Conservation (phyloP, 2,113 vertebrate species). For the Pao palembangensis region DNA sequence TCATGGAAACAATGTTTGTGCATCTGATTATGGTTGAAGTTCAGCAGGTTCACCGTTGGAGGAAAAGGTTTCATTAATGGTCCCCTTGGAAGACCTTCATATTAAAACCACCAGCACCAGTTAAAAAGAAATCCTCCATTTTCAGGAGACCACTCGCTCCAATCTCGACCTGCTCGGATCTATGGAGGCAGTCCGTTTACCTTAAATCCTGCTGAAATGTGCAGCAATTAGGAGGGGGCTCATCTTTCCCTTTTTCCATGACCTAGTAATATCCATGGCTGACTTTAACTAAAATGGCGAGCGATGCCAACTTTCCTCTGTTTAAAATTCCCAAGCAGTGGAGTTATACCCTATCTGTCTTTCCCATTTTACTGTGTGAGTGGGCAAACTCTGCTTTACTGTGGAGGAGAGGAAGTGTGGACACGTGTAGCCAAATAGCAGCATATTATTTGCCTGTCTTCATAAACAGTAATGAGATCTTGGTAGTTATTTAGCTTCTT, state of each 20-base stretch:
- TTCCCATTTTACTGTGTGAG: constrained; percentile 62
- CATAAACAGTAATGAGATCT: too few relatives aligned
- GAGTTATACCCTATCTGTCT: constrained; percentile 71
- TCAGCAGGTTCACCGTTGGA: constrained; percentile 46
- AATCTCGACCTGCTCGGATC: constrained; percentile 46
- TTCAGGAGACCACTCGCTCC: constrained; percentile 3
- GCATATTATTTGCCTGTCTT: constrained; percentile 1
- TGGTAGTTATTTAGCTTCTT: too few relatives aligned
- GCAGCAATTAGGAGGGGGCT: too few relatives aligned
- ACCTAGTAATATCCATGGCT: constrained; percentile 72
- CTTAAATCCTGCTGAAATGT: too few relatives aligned
- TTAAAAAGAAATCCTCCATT: constrained; percentile 15
- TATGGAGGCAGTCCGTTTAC: constrained; percentile 24
- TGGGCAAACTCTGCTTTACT: constrained; percentile 58
- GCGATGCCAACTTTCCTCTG: constrained; percentile 76
- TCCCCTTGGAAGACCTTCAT: neutral
- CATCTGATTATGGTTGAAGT: constrained; percentile 59
- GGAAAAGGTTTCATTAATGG: neutral
- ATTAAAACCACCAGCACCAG: neutral
- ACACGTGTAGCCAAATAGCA: constrained; percentile 29
- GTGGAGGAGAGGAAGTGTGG: constrained; percentile 21
- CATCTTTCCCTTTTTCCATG: constrained; percentile 41
- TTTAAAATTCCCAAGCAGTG: constrained; percentile 77
- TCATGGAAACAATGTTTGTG: constrained; percentile 56
- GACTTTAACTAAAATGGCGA: constrained; percentile 63